A percentile compares a stretch with the other conserved stretches of the same genome.
Evolutionary conservation across 2,797 vertebrate species (phyloP).

Genomic region (Pteropus rufus): DNA sequence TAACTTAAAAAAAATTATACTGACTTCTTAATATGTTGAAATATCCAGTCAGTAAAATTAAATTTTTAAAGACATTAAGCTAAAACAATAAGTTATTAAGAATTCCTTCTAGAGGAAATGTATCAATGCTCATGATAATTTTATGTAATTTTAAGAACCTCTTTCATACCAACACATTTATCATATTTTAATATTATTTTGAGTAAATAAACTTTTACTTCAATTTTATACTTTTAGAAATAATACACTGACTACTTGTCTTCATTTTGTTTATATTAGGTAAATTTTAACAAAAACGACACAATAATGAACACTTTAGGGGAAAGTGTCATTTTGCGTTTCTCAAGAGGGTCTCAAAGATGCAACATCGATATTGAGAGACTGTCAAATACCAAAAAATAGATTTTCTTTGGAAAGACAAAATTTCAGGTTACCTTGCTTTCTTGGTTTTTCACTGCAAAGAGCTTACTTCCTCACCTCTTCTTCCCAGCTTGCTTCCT

Average conservation of each 20-base stretch:
- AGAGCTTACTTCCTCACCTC: background rate
- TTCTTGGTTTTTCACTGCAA: background rate
- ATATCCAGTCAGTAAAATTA: background rate
- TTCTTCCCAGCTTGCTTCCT: background rate
- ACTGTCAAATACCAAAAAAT: slow-evolving; percentile 38
- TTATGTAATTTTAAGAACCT: slow-evolving; percentile 77
- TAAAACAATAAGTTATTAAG: slow-evolving; percentile 64
- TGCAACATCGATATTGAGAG: slow-evolving; percentile 47
- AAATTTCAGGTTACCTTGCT: slow-evolving; percentile 35
- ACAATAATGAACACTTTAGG: slow-evolving; percentile 77
- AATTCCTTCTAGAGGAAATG: slow-evolving; percentile 65
- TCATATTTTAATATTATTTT: slow-evolving; percentile 77
- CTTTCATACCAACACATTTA: slow-evolving; percentile 74
- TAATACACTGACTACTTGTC: slow-evolving; percentile 69
- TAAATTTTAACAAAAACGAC: slow-evolving; percentile 73
- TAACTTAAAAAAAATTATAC: background rate
- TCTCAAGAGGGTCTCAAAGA: slow-evolving; percentile 48
- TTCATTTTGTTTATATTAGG: slow-evolving; percentile 71
- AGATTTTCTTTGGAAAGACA: slow-evolving; percentile 43
- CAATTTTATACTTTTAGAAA: slow-evolving; percentile 66
- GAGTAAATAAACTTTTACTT: slow-evolving; percentile 76
- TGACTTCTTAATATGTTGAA: background rate
- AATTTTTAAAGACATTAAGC: slow-evolving; percentile 52
- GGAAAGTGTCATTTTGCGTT: slow-evolving; percentile 55
- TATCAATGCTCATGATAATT: slow-evolving; percentile 67